These are phyloP conservation scores for Lithophane semibrunnea DNA, from an alignment of 2,888 invertebrate genomes.

Conservation along the genomic window DNA sequence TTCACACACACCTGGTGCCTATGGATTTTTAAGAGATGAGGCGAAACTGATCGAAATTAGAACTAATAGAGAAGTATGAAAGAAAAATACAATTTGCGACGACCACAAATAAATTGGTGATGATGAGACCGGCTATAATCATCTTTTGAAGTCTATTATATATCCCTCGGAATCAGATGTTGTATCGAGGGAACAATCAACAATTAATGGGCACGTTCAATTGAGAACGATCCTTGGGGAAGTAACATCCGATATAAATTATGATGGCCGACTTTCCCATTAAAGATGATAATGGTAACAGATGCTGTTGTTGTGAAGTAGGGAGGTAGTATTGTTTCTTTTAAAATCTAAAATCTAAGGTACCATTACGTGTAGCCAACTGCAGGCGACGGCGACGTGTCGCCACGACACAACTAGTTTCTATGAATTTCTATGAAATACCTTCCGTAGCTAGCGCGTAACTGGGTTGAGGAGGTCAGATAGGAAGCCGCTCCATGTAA, in stretches of 20 bases:
- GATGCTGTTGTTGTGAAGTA: neutral
- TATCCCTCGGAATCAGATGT: neutral
- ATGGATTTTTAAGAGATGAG: neutral
- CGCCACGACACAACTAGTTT: too few species aligned
- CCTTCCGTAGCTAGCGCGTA: too few species aligned
- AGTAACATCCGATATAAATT: slow-evolving; percentile 7
- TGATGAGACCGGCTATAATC: neutral
- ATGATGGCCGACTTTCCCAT: neutral
- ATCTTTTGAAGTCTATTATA: neutral
- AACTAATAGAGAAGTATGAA: too few species aligned
- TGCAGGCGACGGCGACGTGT: too few species aligned
- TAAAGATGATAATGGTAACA: slow-evolving; percentile 6
- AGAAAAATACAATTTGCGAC: too few species aligned
- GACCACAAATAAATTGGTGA: too few species aligned
- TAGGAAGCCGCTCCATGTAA: too few species aligned
- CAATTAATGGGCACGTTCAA: slow-evolving; percentile 27
- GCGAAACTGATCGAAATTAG: neutral
- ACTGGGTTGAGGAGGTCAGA: too few species aligned
- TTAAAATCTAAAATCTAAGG: too few species aligned
- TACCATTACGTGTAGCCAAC: too few species aligned
- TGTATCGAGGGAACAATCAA: slow-evolving; percentile 9
- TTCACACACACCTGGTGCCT: neutral
- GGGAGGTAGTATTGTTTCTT: neutral
- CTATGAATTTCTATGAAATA: too few species aligned
- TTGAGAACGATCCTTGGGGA: neutral